Conservation (phyloP, 2,113 vertebrate species). For the Acanthisitta chloris region DNA sequence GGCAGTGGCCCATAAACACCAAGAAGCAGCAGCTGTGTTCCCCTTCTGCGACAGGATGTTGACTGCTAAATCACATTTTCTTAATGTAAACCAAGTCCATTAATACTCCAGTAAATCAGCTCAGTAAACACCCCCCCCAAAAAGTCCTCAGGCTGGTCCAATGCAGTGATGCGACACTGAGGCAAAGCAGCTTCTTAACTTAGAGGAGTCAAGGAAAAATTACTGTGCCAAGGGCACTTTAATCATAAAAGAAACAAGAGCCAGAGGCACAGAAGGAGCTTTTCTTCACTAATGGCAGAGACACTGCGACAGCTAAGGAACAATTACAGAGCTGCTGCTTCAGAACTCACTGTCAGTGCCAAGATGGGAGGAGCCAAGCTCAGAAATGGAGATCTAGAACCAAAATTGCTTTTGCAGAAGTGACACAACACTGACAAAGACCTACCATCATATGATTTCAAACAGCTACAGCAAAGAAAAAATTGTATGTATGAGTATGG, state of each 20-base stretch:
- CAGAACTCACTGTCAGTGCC: background rate
- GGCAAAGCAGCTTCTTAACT: background rate
- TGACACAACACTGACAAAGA: background rate
- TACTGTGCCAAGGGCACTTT: background rate
- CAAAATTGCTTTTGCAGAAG: background rate
- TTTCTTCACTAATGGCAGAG: background rate
- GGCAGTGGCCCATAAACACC: slow-evolving; percentile 18
- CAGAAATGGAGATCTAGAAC: background rate
- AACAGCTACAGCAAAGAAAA: background rate
- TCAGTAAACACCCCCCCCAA: background rate
- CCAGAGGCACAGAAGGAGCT: background rate
- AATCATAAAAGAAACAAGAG: background rate
- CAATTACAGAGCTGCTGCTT: background rate
- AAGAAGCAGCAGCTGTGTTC: slow-evolving; percentile 44
- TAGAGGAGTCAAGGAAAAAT: background rate
- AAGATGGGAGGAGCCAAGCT: background rate
- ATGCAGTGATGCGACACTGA: background rate
- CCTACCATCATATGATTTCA: background rate
- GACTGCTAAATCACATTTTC: background rate
- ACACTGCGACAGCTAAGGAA: background rate
- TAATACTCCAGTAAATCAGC: slow-evolving; percentile 2
- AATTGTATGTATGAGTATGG: rapidly evolving
- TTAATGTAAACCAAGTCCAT: slow-evolving; percentile 1
- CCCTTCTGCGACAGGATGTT: slow-evolving; percentile 13
- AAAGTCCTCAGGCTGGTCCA: background rate